Evolutionary conservation across 2,888 invertebrate genomes (phyloP).

Genomic region (Drymonia ruficornis): DNA sequence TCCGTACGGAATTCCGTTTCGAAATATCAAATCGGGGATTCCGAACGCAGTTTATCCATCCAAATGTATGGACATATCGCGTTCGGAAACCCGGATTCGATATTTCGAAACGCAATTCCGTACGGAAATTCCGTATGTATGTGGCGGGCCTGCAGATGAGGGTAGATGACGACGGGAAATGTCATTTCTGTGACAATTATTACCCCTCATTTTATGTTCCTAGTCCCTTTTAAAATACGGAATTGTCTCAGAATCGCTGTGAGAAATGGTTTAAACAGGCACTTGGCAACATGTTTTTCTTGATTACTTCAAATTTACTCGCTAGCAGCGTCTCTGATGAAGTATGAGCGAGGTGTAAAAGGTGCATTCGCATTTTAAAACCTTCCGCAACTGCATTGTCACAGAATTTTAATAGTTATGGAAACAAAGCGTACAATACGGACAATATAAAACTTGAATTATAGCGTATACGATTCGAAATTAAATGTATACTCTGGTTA

Average conservation of each 20-base stretch:
- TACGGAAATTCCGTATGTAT: too few relatives aligned
- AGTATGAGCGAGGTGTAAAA: neutral
- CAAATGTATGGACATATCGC: too few relatives aligned
- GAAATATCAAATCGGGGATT: too few relatives aligned
- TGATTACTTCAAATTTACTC: too few relatives aligned
- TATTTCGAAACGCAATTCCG: too few relatives aligned
- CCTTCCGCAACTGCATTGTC: too few relatives aligned
- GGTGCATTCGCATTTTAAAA: neutral
- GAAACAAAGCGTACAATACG: slow-evolving; percentile 9
- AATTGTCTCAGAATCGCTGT: slow-evolving; percentile 37
- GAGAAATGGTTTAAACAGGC: neutral
- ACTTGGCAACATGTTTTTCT: too few relatives aligned
- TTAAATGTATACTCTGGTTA: slow-evolving; percentile 36
- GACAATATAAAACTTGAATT: slow-evolving; percentile 34
- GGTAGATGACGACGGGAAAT: neutral
- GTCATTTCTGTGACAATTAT: neutral
- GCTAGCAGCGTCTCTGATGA: too few relatives aligned
- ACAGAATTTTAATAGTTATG: neutral
- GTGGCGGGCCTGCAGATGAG: too few relatives aligned
- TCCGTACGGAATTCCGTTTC: too few relatives aligned
- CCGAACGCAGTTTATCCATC: too few relatives aligned
- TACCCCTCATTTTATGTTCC: neutral
- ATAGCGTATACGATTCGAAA: slow-evolving; percentile 44
- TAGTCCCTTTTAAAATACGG: slow-evolving; percentile 23
- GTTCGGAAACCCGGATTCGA: too few relatives aligned